A percentile compares a stretch with the other conserved stretches of the same genome.
Evolutionary conservation across 2,888 invertebrate species (phyloP).

Genomic region (Nomada lathburiana): DNA sequence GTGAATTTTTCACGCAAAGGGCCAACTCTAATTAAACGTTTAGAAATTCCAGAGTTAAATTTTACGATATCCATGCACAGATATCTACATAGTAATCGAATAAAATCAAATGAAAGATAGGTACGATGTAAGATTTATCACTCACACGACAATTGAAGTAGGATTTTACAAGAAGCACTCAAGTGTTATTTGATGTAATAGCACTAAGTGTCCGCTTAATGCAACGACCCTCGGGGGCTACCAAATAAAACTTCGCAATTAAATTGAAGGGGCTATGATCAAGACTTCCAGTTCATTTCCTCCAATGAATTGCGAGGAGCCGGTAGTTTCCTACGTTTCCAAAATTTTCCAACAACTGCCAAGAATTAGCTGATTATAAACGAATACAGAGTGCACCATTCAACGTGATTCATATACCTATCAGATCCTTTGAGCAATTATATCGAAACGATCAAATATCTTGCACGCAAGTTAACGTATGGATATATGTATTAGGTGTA

Average conservation of each 20-base stretch:
- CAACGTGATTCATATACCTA: background rate
- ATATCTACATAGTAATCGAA: background rate
- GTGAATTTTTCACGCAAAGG: too few relatives aligned
- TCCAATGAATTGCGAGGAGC: slow-evolving; percentile 7
- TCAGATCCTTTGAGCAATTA: too few relatives aligned
- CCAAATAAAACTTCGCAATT: slow-evolving; percentile 62
- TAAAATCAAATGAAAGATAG: background rate
- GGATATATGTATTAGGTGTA: too few relatives aligned
- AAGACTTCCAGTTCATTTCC: slow-evolving; percentile 45
- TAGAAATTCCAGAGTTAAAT: too few relatives aligned
- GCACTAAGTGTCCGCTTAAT: slow-evolving; percentile 61
- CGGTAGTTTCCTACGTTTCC: background rate
- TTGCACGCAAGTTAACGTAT: too few relatives aligned
- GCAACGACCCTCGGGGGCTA: slow-evolving; percentile 55
- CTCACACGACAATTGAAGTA: slow-evolving; percentile 63
- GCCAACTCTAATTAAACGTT: too few relatives aligned
- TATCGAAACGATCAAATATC: too few relatives aligned
- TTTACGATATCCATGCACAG: too few relatives aligned
- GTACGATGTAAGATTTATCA: slow-evolving; percentile 43
- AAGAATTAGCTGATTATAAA: background rate
- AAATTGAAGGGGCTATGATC: slow-evolving; percentile 53
- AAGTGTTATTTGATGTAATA: slow-evolving; percentile 59
- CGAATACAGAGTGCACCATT: background rate
- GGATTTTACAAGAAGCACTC: slow-evolving; percentile 61
- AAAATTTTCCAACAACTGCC: background rate